A percentile compares a stretch with the other conserved stretches of the same genome.
These are phyloP conservation scores for Meloe dianella DNA, from an alignment of 2,888 invertebrate genomes.

Conservation along the genomic window DNA sequence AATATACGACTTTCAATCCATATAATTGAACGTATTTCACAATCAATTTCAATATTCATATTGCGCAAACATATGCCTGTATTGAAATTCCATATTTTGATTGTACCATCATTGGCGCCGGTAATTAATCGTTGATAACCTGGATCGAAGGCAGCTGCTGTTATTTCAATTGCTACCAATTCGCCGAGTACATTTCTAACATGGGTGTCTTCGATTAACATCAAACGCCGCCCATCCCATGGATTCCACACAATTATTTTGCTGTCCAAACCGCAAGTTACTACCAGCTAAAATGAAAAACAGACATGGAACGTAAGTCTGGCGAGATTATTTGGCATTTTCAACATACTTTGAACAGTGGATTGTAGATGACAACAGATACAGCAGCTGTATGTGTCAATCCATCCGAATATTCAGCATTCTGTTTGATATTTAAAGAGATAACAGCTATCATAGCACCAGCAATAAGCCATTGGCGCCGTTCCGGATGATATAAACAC, in stretches of 20 bases:
- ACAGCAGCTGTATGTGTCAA: constrained; percentile 67
- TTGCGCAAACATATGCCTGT: constrained; percentile 75
- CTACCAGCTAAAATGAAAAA: constrained; percentile 63
- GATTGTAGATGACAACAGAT: constrained; percentile 77
- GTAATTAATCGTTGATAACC: constrained; percentile 75
- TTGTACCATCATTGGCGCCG: constrained; percentile 78
- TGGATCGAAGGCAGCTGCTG: constrained; percentile 78
- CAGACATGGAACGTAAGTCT: too few relatives aligned
- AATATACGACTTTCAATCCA: constrained; percentile 68
- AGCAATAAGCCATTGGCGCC: constrained; percentile 71
- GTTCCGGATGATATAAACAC: constrained; percentile 67
- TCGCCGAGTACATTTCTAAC: constrained; percentile 71
- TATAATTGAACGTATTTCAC: constrained; percentile 63
- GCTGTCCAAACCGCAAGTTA: constrained; percentile 81
- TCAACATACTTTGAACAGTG: constrained; percentile 67
- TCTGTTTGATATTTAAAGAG: constrained; percentile 69
- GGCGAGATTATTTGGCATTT: too few relatives aligned
- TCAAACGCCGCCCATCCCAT: constrained; percentile 71
- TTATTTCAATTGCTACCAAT: constrained; percentile 72
- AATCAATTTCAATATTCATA: constrained; percentile 60
- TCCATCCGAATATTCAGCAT: constrained; percentile 74
- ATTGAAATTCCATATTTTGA: constrained; percentile 87
- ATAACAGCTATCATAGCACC: constrained; percentile 70
- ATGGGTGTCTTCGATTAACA: constrained; percentile 74
- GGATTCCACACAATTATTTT: constrained; percentile 85